Conservation (phyloP, 2,888 invertebrate species). For the Campoplex nolae region DNA sequence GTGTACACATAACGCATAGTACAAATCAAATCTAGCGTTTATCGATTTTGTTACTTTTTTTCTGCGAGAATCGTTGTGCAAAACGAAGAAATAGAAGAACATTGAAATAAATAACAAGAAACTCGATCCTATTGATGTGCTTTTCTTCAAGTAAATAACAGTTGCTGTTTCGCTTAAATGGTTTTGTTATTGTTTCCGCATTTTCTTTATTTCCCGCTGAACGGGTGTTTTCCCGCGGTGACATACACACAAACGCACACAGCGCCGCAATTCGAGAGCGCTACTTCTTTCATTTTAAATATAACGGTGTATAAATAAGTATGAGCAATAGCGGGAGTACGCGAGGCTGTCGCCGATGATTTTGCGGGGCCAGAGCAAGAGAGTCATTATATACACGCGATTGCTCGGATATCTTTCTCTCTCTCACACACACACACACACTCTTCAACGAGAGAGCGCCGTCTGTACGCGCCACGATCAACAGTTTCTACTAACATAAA, state of each 20-base stretch:
- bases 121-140: conserved; percentile 2
- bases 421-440: neutral
- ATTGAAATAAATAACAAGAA: neutral
- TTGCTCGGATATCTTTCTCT: conserved; percentile 53
- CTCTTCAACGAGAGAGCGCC: neutral
- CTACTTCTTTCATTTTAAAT: conserved; percentile 83
- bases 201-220: conserved; percentile 38
- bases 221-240: conserved; percentile 59
- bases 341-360: conserved; percentile 79
- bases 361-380: conserved; percentile 74
- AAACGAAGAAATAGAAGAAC: neutral
- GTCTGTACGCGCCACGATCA: neutral
- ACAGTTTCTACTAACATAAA: neutral
- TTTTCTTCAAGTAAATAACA: conserved; percentile 1
- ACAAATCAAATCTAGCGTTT: conserved; percentile 13
- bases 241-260: conserved; percentile 34
- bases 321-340: conserved; percentile 84
- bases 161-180: conserved; percentile 14
- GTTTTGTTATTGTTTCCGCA: conserved; percentile 15
- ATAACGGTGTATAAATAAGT: conserved; percentile 85
- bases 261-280: conserved; percentile 61
- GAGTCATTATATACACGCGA: conserved; percentile 53
- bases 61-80: conserved; percentile 9
- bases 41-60: conserved; percentile 46
- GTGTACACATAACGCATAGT: neutral